Evolutionary conservation across 2,113 vertebrate genomes (phyloP).

Genomic region (Sigmodon hispidus): DNA sequence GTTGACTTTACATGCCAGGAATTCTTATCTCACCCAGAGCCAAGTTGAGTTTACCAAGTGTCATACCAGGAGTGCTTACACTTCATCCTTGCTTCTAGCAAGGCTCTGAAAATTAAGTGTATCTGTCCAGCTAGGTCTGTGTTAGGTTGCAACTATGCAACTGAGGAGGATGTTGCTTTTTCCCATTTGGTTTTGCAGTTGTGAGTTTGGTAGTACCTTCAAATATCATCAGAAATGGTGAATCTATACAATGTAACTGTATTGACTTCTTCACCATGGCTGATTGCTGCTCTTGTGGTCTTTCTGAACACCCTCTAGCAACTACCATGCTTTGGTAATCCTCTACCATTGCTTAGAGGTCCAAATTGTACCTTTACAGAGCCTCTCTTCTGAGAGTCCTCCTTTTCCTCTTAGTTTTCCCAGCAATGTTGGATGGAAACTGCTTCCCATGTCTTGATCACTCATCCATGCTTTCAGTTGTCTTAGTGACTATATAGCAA

Average conservation of each 20-base stretch:
- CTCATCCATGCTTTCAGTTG: background rate
- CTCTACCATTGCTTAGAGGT: background rate
- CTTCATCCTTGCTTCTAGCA: background rate
- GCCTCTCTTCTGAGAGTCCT: background rate
- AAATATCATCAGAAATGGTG: background rate
- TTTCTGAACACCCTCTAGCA: background rate
- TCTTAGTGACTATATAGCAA: background rate
- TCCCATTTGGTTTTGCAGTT: background rate
- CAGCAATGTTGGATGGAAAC: background rate
- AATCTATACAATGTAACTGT: background rate
- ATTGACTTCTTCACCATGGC: background rate
- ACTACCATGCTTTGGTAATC: background rate
- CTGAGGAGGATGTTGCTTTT: background rate
- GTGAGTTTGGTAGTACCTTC: no score
- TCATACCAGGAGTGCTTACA: no score
- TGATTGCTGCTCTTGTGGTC: background rate
- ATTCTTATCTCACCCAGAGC: no score
- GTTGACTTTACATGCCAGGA: no score
- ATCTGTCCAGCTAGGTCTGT: background rate
- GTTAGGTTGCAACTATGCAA: background rate
- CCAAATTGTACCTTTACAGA: background rate
- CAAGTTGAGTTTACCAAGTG: no score
- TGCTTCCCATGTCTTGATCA: background rate
- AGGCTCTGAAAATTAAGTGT: background rate
- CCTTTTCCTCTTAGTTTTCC: background rate